Evolutionary conservation across 2,797 vertebrate genomes (phyloP).

Genomic region (Hippoglossus hippoglossus): DNA sequence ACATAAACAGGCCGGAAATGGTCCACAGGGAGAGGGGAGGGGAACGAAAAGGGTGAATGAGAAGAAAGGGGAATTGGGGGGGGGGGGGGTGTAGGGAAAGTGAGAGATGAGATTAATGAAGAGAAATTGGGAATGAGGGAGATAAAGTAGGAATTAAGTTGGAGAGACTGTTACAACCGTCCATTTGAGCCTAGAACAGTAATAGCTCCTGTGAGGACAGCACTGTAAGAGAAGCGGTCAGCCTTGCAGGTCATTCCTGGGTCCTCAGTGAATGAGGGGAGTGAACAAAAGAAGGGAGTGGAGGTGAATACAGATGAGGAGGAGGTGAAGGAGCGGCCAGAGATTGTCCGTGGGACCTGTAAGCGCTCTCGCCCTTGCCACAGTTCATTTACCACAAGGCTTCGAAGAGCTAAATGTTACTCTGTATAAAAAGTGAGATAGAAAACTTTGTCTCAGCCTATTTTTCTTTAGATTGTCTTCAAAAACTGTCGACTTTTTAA

Average conservation of each 20-base stretch:
- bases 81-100: background rate
- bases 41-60: slow-evolving; percentile 49
- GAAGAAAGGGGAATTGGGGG: slow-evolving; percentile 13
- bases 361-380: slow-evolving; percentile 23
- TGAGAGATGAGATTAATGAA: slow-evolving; percentile 64
- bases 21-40: slow-evolving; percentile 58
- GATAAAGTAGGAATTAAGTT: slow-evolving; percentile 62
- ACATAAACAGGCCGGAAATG: slow-evolving; percentile 72
- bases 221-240: slow-evolving; percentile 52
- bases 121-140: slow-evolving; percentile 65
- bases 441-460: slow-evolving; percentile 23
- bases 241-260: slow-evolving; percentile 54
- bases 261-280: slow-evolving; percentile 53
- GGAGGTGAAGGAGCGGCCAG: slow-evolving; percentile 49
- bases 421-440: slow-evolving; percentile 50
- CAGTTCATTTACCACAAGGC: slow-evolving; percentile 50
- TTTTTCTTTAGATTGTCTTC: slow-evolving; percentile 38
- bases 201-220: slow-evolving; percentile 51
- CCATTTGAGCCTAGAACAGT: slow-evolving; percentile 51
- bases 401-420: slow-evolving; percentile 21
- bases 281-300: slow-evolving; percentile 32
- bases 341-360: slow-evolving; percentile 39
- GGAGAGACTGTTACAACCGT: slow-evolving; percentile 48
- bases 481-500: slow-evolving; percentile 7
- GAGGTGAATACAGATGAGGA: slow-evolving; percentile 69